Evolutionary conservation across 2,113 vertebrate genomes (phyloP).

Genomic region (Phycodurus eques): DNA sequence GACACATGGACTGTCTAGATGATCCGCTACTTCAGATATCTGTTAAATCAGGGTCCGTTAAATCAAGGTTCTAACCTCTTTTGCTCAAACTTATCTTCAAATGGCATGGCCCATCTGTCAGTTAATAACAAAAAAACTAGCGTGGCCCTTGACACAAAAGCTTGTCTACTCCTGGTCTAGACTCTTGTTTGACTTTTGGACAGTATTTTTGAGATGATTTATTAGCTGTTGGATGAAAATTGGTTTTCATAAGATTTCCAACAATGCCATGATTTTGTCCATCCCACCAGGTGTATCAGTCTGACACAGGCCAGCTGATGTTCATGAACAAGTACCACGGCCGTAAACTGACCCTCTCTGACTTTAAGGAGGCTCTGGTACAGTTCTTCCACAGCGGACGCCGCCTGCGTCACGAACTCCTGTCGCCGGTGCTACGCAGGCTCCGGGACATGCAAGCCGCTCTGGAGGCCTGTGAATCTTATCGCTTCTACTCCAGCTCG

Average conservation of each 20-base stretch:
- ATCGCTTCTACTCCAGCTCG: slow-evolving; percentile 97
- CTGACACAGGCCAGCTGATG: slow-evolving; percentile 90
- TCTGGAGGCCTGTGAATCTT: slow-evolving; percentile 93
- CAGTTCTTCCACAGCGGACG: slow-evolving; percentile 95
- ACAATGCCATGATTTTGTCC: neutral
- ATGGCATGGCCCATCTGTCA: too few species aligned
- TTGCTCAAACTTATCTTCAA: too few species aligned
- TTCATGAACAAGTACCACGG: slow-evolving; percentile 99
- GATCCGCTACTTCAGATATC: too few species aligned
- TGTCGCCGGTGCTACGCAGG: slow-evolving; percentile 88
- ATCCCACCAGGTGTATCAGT: slow-evolving; percentile 87
- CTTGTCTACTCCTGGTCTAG: neutral
- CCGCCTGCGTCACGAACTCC: slow-evolving; percentile 86
- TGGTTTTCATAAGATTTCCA: neutral
- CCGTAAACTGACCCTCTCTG: slow-evolving; percentile 89
- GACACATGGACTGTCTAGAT: too few species aligned
- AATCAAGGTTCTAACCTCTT: too few species aligned
- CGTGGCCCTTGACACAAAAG: neutral
- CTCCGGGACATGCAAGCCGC: slow-evolving; percentile 89
- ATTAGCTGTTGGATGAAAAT: neutral
- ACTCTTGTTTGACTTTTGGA: neutral
- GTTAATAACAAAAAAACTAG: too few species aligned
- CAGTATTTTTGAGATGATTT: neutral
- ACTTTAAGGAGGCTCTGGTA: slow-evolving; percentile 96
- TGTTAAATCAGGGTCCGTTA: too few species aligned